Base-by-base conservation (phyloP, 2,888 invertebrate species). In the Colostygia pectinataria region DNA sequence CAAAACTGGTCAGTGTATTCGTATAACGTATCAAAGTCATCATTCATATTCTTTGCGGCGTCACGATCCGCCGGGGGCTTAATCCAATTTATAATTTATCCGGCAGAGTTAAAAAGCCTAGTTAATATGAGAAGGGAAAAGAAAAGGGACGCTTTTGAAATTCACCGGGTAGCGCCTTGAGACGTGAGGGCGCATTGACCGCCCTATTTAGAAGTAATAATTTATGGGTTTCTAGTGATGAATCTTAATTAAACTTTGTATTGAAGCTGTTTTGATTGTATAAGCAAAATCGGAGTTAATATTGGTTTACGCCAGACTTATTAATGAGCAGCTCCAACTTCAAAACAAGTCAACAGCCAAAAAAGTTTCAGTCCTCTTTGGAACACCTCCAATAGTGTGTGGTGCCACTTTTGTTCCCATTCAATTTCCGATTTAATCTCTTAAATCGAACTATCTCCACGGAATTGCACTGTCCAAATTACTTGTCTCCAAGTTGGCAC, bases 11-110 rank as follows among this genome's bases (percentile, higher is more conserved):
- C 45, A 25, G 12, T 42, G 31, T 42, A 53, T 53, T 45, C 44
- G 46, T 57, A 53, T 50, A 40, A 20, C 43, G 50, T 55, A 61
- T 61, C 56, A 61, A 74, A 83, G 85, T 80, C 84, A 88, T 88
- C 86, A 78, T 80, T 87, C 85, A 85, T 84, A 83, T 79, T 79
- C 81, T 84, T 81, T 83, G 83, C 84, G 77, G 68, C 74, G 83
- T 86, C 88, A 88, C 88, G 89, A 84, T 74, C 77, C 68, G 80
- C 84, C 77, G 61, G 67, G 66, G 81, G 87, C 82, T 80, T 83
- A 80, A 80, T 80, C 81, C 77, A 86, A 86, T 87, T 88, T 85
- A 79, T 83, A 85, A 82, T 80, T 82, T 70, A 85, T 74, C 78
- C 86, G 69, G 66, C 78, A 70, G 74, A 74, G 74, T 82, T 76